These are phyloP conservation scores for Clanis bilineata DNA, from an alignment of 2,888 invertebrate genomes.

Conservation along the genomic window DNA sequence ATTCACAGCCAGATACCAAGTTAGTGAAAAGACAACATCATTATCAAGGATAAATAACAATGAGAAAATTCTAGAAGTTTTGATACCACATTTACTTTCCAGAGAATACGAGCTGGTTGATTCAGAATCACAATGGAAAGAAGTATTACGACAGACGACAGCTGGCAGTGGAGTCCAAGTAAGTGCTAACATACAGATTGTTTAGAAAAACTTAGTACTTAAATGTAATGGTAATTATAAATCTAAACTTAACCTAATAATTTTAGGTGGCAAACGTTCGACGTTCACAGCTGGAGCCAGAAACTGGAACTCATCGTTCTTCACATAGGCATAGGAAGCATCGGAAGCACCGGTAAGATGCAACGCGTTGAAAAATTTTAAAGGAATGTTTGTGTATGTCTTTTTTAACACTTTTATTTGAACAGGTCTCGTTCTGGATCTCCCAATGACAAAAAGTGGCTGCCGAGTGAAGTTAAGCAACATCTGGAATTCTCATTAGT, in stretches of 20 bases:
- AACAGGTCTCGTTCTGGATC: constrained; percentile 85
- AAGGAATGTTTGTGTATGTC: background rate
- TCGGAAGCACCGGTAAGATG: constrained; percentile 81
- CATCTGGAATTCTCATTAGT: constrained; percentile 94
- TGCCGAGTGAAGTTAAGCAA: constrained; percentile 90
- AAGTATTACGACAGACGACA: constrained; percentile 89
- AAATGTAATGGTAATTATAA: constrained; percentile 18
- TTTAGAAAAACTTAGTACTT: background rate
- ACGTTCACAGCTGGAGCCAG: constrained; percentile 77
- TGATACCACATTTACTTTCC: constrained; percentile 30
- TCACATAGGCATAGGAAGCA: constrained; percentile 83
- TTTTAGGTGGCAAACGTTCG: constrained; percentile 87
- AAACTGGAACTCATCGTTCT: constrained; percentile 77
- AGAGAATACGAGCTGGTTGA: constrained; percentile 89
- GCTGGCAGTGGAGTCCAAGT: constrained; percentile 77
- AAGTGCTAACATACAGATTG: constrained; percentile 24
- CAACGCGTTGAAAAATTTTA: too few relatives aligned
- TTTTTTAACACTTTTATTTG: background rate
- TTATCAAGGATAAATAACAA: background rate
- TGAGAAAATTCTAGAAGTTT: background rate
- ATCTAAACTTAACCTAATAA: background rate
- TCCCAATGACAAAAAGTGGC: constrained; percentile 87
- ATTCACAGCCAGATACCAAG: constrained; percentile 78
- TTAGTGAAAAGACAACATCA: constrained; percentile 36
- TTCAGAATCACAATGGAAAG: constrained; percentile 94